Conservation (phyloP, 2,888 invertebrate genomes). For the Drosophila incognita region DNA sequence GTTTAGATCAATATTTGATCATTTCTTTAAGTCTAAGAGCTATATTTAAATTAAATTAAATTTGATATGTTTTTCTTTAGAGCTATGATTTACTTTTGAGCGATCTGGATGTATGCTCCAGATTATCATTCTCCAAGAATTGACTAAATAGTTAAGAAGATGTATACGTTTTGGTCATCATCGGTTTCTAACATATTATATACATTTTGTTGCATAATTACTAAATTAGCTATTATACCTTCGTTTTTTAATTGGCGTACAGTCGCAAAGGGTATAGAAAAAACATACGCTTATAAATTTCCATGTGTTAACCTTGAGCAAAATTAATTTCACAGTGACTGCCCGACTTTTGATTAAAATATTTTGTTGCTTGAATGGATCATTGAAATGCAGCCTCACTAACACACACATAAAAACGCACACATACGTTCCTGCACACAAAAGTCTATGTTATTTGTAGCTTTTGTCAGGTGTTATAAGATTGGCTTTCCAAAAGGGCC, state of each 20-base stretch:
- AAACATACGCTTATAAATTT: conserved; percentile 54
- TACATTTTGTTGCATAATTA: background rate
- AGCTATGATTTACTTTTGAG: background rate
- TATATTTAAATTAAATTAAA: background rate
- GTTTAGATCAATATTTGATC: background rate
- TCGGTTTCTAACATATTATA: background rate
- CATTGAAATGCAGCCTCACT: conserved; percentile 15
- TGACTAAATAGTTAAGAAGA: background rate
- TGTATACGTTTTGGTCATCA: background rate
- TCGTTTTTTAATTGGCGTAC: background rate
- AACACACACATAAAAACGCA: conserved; percentile 14
- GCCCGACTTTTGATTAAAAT: conserved; percentile 64
- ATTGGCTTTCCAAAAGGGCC: conserved; percentile 8
- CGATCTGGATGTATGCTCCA: background rate
- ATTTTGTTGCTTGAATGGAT: conserved; percentile 30
- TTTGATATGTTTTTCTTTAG: background rate
- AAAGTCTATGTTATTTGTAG: conserved; percentile 27
- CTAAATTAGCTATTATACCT: background rate
- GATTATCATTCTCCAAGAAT: background rate
- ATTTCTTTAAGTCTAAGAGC: background rate
- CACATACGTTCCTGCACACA: conserved; percentile 14
- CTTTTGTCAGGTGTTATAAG: conserved; percentile 24
- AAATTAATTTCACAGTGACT: conserved; percentile 59
- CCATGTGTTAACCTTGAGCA: conserved; percentile 71
- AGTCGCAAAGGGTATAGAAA: conserved; percentile 4